Base-by-base conservation (phyloP, 2,888 invertebrate genomes). In the Rhorus exstirpatorius region DNA sequence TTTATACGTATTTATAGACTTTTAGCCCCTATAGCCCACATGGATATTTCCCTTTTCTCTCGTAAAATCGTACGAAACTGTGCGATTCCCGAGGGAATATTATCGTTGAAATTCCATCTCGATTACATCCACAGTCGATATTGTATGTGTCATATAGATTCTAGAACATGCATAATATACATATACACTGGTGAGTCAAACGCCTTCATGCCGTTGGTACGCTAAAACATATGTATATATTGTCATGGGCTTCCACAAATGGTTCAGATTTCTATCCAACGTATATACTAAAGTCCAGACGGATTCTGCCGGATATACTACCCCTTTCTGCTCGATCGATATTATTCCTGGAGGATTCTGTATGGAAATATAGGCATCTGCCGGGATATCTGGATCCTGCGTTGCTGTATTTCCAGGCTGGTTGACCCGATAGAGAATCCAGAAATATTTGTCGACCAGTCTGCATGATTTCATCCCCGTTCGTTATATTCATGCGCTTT, bases 321-420 rank as follows among this genome's bases (percentile, higher is more conserved):
- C 24, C 53, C 38, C 46, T 24, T 60, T 35, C 19, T 14, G 21
- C 10, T 10, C 35, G 53, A 75, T 80, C 80, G 75, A 80, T 63
- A 70, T 75, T 80, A 80, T 80, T 80, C 70, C 75, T 63, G 14
- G 63, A 80, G 75, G 53, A 75, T 75, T 70, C 70, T 63, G 53
- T 51, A 60, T 26, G 70, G 70, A 74, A 79, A 74, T 60, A 79
- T 60, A 79, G 67, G 72, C 51, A 70, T 75, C 68, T 44, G 41
- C 68, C n/a, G 41, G 60, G 46, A 75, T 68, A 61, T 53, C 74
- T 63, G 46, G 68, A 60, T 67, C 51, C 60, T 38, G 58, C 51
- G 38, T 35, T 12, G 10, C 51, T 67, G 38, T 38, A 60, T 44
- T 61, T 55, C n/a, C 46, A 46, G 24, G 63, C 19, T 46, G 68